A percentile compares a stretch with the other conserved stretches of the same genome.
phyloP scores from a whole-genome alignment of 2,888 invertebrate species.

The Podabrus alpinus region DNA sequence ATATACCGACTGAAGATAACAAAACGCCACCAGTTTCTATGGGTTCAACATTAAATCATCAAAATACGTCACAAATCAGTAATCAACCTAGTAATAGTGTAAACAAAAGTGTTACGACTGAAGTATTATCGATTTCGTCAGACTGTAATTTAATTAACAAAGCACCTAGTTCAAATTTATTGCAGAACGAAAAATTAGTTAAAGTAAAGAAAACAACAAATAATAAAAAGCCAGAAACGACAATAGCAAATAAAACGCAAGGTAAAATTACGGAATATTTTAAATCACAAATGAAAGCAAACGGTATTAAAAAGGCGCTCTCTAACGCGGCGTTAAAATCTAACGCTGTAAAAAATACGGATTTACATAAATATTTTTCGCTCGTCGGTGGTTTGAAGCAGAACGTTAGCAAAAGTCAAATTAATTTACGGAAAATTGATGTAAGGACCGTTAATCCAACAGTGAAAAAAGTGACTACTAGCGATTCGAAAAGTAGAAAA shows the following conservation, averaged over 20 bases:
- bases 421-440: slow-evolving; percentile 46
- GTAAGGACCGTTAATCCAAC: slow-evolving; percentile 49
- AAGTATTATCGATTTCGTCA: slow-evolving; percentile 21
- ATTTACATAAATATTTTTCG: slow-evolving; percentile 38
- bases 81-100: slow-evolving; percentile 4
- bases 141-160: slow-evolving; percentile 27
- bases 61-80: slow-evolving; percentile 15
- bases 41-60: slow-evolving; percentile 25
- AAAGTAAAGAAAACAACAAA: slow-evolving; percentile 23
- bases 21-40: slow-evolving; percentile 48
- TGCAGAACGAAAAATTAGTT: slow-evolving; percentile 33
- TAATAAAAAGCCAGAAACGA: slow-evolving; percentile 28
- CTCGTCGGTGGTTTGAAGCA: slow-evolving; percentile 46
- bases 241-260: slow-evolving; percentile 57
- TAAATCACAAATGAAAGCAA: slow-evolving; percentile 79
- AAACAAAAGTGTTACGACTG: slow-evolving; percentile 20
- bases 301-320: slow-evolving; percentile 46
- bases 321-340: slow-evolving; percentile 39
- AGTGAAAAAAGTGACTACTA: slow-evolving; percentile 44
- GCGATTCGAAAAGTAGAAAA: slow-evolving; percentile 44
- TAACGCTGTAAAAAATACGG: slow-evolving; percentile 27
- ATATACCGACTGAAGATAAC: slow-evolving; percentile 32
- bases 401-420: slow-evolving; percentile 34
- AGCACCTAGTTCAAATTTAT: slow-evolving; percentile 40
- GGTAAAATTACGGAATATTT: slow-evolving; percentile 86